These are phyloP conservation scores for Smithornis capensis DNA, from an alignment of 2,113 vertebrate species.

Conservation along the genomic window DNA sequence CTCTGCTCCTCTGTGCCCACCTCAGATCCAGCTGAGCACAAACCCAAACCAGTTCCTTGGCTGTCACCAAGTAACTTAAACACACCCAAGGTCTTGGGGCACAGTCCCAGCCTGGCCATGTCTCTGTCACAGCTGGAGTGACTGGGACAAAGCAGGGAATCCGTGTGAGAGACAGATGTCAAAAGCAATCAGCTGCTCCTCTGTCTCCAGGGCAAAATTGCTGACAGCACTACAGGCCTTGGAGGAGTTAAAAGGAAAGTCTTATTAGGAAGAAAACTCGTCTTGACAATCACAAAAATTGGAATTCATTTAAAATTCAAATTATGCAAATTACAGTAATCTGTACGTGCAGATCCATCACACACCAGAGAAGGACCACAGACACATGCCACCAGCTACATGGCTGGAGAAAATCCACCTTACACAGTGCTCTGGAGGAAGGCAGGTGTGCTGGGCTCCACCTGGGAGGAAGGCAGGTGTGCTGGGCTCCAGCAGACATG, in stretches of 20 bases:
- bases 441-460: background rate
- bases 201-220: background rate
- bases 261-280: background rate
- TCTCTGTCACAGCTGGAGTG: background rate
- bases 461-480: fast-evolving
- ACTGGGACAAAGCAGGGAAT: background rate
- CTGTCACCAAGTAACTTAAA: fast-evolving
- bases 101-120: background rate
- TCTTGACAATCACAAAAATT: slow-evolving; percentile 36
- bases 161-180: background rate
- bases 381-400: background rate
- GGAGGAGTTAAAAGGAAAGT: background rate
- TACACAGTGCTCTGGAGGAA: fast-evolving
- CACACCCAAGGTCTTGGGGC: background rate
- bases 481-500: fast-evolving
- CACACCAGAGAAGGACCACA: background rate
- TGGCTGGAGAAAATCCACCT: background rate
- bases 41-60: background rate
- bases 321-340: slow-evolving; percentile 53
- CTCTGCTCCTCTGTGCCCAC: background rate
- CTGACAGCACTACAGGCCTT: background rate
- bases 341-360: background rate
- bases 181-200: background rate
- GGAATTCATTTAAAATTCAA: slow-evolving; percentile 42
- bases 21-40: background rate